A percentile compares a stretch with the other conserved stretches of the same genome.
These are phyloP conservation scores for Crenichthys baileyi DNA, from an alignment of 2,797 vertebrate genomes.

Conservation along the genomic window DNA sequence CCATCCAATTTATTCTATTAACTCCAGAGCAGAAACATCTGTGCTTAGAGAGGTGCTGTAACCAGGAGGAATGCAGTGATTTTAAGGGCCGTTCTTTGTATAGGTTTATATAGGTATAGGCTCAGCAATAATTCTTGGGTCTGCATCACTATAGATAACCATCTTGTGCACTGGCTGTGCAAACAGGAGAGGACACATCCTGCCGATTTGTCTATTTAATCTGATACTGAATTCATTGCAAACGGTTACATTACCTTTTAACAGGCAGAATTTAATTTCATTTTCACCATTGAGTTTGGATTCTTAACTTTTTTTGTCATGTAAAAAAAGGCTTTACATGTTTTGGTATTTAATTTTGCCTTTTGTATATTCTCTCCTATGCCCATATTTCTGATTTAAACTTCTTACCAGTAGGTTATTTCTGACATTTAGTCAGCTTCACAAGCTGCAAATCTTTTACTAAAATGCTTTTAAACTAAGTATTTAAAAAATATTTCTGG, in stretches of 20 bases:
- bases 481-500: not conserved
- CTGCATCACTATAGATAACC: not conserved
- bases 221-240: not conserved
- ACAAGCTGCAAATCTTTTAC: not conserved
- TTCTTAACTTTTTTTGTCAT: not conserved
- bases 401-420: not conserved
- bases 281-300: not conserved
- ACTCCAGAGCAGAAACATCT: conserved; percentile 5
- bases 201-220: not conserved
- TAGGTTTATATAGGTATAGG: not conserved
- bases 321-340: not conserved
- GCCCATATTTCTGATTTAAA: not conserved
- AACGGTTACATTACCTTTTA: not conserved
- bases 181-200: not conserved
- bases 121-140: not conserved
- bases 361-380: not conserved
- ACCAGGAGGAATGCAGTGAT: conserved; percentile 2
- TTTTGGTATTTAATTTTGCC: not conserved
- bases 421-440: not conserved
- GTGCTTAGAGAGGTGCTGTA: conserved; percentile 1
- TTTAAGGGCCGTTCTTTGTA: not conserved
- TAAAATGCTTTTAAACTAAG: not conserved
- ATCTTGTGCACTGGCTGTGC: not conserved
- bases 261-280: not conserved
- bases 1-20: not conserved